Base-by-base conservation (phyloP, 2,797 vertebrate genomes). In the Sus cebifrons region DNA sequence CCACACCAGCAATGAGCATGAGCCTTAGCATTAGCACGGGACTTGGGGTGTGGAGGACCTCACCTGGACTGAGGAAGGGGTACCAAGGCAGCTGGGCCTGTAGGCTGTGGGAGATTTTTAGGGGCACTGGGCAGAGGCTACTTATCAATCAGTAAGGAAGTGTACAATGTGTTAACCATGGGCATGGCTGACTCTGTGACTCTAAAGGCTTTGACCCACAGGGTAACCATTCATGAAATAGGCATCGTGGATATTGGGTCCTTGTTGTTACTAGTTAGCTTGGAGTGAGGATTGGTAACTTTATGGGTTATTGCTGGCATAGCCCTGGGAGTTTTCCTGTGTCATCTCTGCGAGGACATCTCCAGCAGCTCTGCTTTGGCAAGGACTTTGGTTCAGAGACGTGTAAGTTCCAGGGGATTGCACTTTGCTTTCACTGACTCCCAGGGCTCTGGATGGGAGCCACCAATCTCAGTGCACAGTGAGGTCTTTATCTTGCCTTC, bases 351-450 rank as follows among this genome's bases (percentile, higher is more conserved):
- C 54, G 60, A 13, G 44, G 0, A 4, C 60, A 78, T 54, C 54
- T 83, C 68, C 27, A 36, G 23, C 36, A 85, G 54, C 29, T n/a
- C 29, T 44, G n/a, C 25, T 77, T 89, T 86, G 68, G 79, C 58
- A 68, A 86, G 36, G 78, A 82, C 73, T 86, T 71, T 17, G 15
- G n/a, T 54, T 74, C 60, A 71, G 81, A 84, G 49, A 58, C 18
- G 18, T 84, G 77, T 74, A 71, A 93, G 52, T 54, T 85, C 71
- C 75, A 62, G 86, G 70, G 44, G 15, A 75, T 44, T 90, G 65
- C 25, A 90, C 54, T 89, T 90, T 75, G 54, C 93, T 87, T n/a
- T 92, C 89, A 68, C 82, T 40, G 11, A 95, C 77, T 85, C 71
- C 65, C 94, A 94, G 89, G 77, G 49, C 62, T 77, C 77, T 67